A percentile compares a stretch with the other conserved stretches of the same genome.
Conservation (phyloP, 2,888 invertebrate genomes). For the Prostheceraeus crozeri region DNA sequence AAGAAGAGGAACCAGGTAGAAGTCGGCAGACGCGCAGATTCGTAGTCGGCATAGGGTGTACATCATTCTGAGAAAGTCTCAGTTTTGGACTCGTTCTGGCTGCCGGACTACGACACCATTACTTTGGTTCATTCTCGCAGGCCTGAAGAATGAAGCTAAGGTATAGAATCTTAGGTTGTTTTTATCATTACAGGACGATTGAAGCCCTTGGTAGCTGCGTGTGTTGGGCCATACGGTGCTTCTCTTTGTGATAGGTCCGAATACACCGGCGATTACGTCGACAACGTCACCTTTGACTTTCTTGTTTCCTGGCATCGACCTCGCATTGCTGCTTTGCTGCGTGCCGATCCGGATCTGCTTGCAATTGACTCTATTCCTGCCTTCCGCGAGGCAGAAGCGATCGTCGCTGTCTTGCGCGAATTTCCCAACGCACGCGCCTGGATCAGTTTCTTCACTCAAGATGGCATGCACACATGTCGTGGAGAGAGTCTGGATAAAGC, state of each 20-base stretch:
- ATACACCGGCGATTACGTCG: slow-evolving; percentile 68
- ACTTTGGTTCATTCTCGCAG: no score
- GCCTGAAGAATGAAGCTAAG: not conserved
- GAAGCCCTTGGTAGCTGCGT: slow-evolving; percentile 68
- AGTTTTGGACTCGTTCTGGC: no score
- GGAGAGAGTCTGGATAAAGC: slow-evolving; percentile 73
- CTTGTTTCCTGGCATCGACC: slow-evolving; percentile 73
- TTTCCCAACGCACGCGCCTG: slow-evolving; percentile 73
- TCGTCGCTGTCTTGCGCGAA: slow-evolving; percentile 70
- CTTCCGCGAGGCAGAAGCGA: slow-evolving; percentile 70
- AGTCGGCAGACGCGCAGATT: no score
- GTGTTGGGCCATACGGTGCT: slow-evolving; percentile 86
- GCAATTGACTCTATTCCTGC: slow-evolving; percentile 88
- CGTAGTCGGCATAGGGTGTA: no score
- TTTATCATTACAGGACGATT: not conserved
- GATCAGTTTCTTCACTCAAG: slow-evolving; percentile 72
- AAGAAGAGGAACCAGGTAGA: no score
- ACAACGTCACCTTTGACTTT: slow-evolving; percentile 42
- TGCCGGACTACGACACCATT: no score
- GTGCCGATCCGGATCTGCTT: slow-evolving; percentile 73
- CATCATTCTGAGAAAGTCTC: no score
- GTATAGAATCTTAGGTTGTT: not conserved
- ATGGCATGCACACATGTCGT: slow-evolving; percentile 65
- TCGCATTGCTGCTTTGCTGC: slow-evolving; percentile 69
- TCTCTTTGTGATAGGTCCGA: slow-evolving; percentile 82